Base-by-base conservation (phyloP, 2,888 invertebrate species). In the Meloe dianella region DNA sequence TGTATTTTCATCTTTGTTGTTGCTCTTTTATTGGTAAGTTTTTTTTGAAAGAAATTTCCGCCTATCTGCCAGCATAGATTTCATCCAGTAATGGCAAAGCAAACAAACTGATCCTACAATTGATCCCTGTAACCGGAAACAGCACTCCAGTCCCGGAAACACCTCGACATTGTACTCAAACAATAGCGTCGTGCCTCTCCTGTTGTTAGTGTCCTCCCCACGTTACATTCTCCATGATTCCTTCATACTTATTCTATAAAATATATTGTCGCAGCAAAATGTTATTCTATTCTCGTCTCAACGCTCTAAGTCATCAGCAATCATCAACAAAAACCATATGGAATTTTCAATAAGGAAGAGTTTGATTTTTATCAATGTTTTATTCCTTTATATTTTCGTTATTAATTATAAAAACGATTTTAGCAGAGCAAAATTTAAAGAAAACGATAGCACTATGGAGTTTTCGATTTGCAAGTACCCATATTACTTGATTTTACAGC, bases 71-170 rank as follows among this genome's bases (percentile, higher is more conserved):
- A 70, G 69, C 71, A 71, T 71, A 73, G 75, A 75, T 76, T 78
- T 77, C 79, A 77, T 79, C 77, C 74, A 75, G 79, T 80, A 80
- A 80, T 80, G 79, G 80, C 74, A 80, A 73, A 75, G 78, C 75
- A 80, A 81, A 81, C 79, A 80, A 76, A 73, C 70, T 76, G 77
- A 77, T 80, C 76, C 74, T 77, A 78, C 77, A 79, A 79, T 77
- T 78, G 79, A 79, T 79, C 78, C 75, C 73, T 72, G 77, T 76
- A 79, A 79, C 78, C 75, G 77, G 77, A 77, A 77, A 73, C 76
- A 71, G 71, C 73, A 74, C 74, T 77, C 73, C 71, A 73, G 68
- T 64, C 67, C 73, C 76, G 78, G 79, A 79, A 78, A 78, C 76
- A 76, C 78, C 75, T 72, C 74, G 68, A 75, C 77, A 74, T 74